Conservation (phyloP, 2,888 invertebrate species). For the Eupithecia inturbata region DNA sequence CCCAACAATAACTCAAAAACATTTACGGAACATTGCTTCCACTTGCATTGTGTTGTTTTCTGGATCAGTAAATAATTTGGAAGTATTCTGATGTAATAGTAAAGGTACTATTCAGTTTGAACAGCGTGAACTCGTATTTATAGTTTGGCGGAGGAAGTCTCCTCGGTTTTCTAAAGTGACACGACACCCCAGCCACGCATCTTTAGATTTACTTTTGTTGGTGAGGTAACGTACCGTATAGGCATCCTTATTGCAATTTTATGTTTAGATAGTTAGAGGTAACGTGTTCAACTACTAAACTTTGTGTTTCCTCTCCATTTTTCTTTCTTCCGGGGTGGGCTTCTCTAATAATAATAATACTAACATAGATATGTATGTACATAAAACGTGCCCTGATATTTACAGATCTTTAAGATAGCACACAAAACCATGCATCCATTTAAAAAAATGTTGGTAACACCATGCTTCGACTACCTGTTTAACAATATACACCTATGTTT, state of each 20-base stretch:
- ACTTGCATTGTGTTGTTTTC: background rate
- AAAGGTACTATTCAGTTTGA: background rate
- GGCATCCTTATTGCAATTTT: background rate
- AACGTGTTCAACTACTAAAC: background rate
- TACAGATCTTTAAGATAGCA: background rate
- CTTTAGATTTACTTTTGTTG: no score
- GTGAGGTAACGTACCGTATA: background rate
- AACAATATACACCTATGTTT: background rate
- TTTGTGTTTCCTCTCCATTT: background rate
- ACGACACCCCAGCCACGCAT: no score
- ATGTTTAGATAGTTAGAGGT: background rate
- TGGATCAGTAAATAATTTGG: background rate
- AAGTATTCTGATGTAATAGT: no score
- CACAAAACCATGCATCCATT: background rate
- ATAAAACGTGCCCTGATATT: background rate
- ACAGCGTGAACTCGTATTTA: background rate
- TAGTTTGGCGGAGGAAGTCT: background rate
- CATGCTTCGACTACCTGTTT: background rate
- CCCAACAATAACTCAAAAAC: background rate
- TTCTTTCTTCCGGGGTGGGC: background rate
- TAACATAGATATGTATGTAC: background rate
- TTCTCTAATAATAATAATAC: background rate
- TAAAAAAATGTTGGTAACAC: background rate
- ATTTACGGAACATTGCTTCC: background rate
- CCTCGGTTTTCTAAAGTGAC: background rate